phyloP scores from a whole-genome alignment of 2,113 vertebrate genomes.

The Todiramphus chloris region DNA sequence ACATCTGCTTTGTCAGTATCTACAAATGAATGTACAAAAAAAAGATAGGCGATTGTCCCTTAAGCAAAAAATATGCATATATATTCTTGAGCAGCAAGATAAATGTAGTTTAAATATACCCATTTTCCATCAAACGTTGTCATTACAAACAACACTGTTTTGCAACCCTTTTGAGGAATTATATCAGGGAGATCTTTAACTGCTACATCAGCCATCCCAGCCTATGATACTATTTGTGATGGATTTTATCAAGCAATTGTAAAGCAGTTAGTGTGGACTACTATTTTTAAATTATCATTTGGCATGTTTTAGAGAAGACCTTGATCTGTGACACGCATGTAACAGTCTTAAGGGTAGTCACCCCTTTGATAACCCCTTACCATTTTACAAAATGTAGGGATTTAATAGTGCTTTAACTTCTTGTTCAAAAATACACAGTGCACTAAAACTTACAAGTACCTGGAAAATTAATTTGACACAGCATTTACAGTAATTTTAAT shows the following conservation, averaged over 20 bases:
- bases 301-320: background rate
- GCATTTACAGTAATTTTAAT: slow-evolving; percentile 65
- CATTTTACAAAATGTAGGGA: slow-evolving; percentile 48
- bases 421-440: slow-evolving; percentile 59
- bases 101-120: background rate
- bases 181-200: background rate
- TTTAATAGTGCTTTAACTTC: slow-evolving; percentile 55
- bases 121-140: background rate
- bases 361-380: slow-evolving; percentile 27
- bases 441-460: slow-evolving; percentile 60
- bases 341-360: slow-evolving; percentile 1
- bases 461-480: slow-evolving; percentile 62
- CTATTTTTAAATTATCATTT: background rate
- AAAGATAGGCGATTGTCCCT: background rate
- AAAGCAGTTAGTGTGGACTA: background rate
- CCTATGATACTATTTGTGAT: background rate
- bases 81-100: background rate
- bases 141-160: background rate
- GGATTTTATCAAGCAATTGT: background rate
- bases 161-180: background rate
- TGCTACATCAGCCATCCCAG: background rate
- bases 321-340: background rate
- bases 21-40: background rate
- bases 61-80: background rate
- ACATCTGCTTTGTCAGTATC: background rate